Evolutionary conservation across 2,888 invertebrate genomes (phyloP).

Genomic region (Lasius platythorax): DNA sequence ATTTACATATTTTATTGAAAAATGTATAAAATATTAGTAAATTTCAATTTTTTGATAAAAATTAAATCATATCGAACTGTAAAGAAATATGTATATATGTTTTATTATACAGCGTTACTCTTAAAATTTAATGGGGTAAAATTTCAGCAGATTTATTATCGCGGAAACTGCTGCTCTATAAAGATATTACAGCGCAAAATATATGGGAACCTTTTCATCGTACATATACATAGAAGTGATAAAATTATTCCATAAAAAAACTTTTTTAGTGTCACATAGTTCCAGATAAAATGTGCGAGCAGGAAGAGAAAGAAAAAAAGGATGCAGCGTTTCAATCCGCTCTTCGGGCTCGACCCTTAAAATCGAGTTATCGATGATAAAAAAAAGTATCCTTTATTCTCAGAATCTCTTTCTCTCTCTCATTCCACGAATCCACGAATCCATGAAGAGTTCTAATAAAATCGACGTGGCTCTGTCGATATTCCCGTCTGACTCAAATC

Average conservation of each 20-base stretch:
- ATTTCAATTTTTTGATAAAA: neutral
- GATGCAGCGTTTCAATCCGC: neutral
- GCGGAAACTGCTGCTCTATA: neutral
- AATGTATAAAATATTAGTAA: neutral
- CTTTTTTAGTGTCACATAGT: conserved; percentile 16
- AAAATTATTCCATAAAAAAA: conserved; percentile 29
- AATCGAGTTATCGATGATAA: conserved; percentile 30
- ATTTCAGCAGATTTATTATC: neutral
- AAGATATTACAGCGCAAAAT: neutral
- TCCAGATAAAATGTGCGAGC: conserved; percentile 6
- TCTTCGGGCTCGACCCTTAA: neutral
- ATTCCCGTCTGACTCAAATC: conserved; percentile 13
- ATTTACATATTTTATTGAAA: neutral
- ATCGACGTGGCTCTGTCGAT: neutral
- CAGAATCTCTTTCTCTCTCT: neutral
- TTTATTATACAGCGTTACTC: neutral
- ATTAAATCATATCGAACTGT: neutral
- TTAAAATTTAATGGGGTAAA: neutral
- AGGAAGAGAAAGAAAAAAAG: neutral
- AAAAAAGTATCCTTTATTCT: neutral
- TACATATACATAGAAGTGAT: conserved; percentile 11
- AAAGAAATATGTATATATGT: neutral
- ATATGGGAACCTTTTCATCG: neutral
- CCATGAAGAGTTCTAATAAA: neutral
- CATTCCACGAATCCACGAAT: neutral